phyloP scores from a whole-genome alignment of 2,888 invertebrate genomes.

The Odontothrips loti region DNA sequence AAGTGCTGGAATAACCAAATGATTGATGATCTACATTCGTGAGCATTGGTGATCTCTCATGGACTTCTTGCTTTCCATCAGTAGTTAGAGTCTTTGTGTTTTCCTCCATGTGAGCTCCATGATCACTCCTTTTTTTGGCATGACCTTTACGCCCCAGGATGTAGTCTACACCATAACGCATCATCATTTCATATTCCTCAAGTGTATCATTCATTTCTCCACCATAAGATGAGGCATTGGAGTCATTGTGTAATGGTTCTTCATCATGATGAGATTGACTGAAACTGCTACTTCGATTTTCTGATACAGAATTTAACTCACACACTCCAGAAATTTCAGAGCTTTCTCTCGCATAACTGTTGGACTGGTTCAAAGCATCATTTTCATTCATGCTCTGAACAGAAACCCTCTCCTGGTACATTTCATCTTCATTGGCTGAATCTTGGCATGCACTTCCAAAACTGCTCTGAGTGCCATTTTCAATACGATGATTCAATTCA shows the following conservation, averaged over 20 bases:
- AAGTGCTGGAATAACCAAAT: no score
- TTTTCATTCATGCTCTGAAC: background rate
- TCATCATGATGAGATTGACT: background rate
- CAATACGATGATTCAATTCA: background rate
- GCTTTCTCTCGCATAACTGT: background rate
- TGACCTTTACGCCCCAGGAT: background rate
- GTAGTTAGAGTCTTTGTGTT: background rate
- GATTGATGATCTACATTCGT: background rate
- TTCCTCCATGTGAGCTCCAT: background rate
- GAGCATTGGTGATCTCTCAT: background rate
- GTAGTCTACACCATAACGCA: background rate
- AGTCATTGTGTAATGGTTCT: background rate
- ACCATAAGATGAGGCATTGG: background rate
- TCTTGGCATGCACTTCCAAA: background rate
- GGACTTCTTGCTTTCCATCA: background rate
- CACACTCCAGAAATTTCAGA: background rate
- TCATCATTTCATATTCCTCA: conserved; percentile 22
- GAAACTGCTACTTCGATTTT: background rate
- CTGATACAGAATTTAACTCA: background rate
- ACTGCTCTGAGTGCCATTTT: background rate
- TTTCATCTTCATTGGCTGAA: background rate
- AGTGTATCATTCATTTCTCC: conserved; percentile 2
- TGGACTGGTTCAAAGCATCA: background rate
- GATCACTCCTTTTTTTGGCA: background rate
- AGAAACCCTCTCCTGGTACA: background rate